Evolutionary conservation across 2,888 invertebrate species (phyloP), one percentile per base, ranked within the genome.

Genomic region (Bellardia pandia): DNA sequence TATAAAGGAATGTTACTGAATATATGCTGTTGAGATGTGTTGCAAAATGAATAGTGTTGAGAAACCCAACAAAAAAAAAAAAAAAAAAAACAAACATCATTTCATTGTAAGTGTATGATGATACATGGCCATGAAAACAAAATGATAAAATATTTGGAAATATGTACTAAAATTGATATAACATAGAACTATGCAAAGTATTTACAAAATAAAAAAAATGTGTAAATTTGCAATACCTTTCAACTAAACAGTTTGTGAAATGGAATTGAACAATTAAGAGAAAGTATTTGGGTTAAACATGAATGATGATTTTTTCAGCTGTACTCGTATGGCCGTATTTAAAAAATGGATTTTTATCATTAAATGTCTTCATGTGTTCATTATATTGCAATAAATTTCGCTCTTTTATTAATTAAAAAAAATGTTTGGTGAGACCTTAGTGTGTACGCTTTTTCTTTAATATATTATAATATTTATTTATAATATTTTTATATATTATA

Each of bases 81-180:
- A 13, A 33, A 37, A 4, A 16, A 33, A 71, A 71, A 40, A 37
- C 53, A 53, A 45, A 23, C 23, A 23, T 23, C 23, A 23, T 23
- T 11, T 51, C 30, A 51, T 62, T 56, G 45, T 76, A 72, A 33
- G 40, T 40, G 30, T 58, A 60, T 58, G 53, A 68, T 68, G 68
- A 69, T 71, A 64, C 42, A 78, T 84, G 78, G n/a, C 64, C 71
- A 72, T 71, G 53, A 76, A 60, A 78, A 78, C 2, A 40, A 76
- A 66, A 66, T 66, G 53, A 71, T 48, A 72, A 66, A 60, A 76
- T 76, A 60, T 69, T 82, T 60, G 58, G 42, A 58, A 33, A 72
- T 30, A 23, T 23, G 23, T 23, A 53, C 13, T 48, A 40, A 45
- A 23, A 30, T n/a, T 7, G 8, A 6, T 1, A 14, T 56, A 68